These are phyloP conservation scores for Oscheius sp. DNA, from an alignment of 2,888 invertebrate genomes.

Conservation along the genomic window DNA sequence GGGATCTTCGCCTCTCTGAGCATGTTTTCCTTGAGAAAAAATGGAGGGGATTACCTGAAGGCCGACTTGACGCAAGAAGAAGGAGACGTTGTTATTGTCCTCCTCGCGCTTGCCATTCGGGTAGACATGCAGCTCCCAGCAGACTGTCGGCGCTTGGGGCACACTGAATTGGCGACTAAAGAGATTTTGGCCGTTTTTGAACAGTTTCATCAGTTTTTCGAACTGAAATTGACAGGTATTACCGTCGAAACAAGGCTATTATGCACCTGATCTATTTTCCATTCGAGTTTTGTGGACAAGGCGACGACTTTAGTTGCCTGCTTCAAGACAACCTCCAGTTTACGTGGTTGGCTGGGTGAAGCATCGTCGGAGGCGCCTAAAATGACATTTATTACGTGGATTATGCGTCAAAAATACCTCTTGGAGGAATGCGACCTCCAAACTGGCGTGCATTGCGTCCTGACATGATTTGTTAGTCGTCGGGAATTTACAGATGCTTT, in stretches of 20 bases:
- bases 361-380: slow-evolving; percentile 44
- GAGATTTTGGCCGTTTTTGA: slow-evolving; percentile 68
- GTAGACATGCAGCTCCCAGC: slow-evolving; percentile 72
- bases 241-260: background rate
- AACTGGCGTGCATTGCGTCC: too few species aligned
- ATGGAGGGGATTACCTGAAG: slow-evolving; percentile 43
- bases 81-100: slow-evolving; percentile 67
- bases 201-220: slow-evolving; percentile 69
- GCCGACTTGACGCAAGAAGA: slow-evolving; percentile 70
- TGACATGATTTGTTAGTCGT: too few species aligned
- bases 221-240: slow-evolving; percentile 46
- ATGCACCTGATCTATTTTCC: slow-evolving; percentile 69
- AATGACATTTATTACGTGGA: too few species aligned
- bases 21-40: background rate
- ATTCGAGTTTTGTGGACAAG: slow-evolving; percentile 67
- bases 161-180: slow-evolving; percentile 66
- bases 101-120: slow-evolving; percentile 73
- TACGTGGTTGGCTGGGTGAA: slow-evolving; percentile 45
- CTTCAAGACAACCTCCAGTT: slow-evolving; percentile 62
- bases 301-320: slow-evolving; percentile 67
- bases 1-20: slow-evolving; percentile 68
- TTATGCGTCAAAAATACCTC: too few species aligned
- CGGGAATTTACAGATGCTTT: too few species aligned
- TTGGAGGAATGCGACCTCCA: too few species aligned
- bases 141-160: slow-evolving; percentile 64